Conservation (phyloP, 2,888 invertebrate species). For the Agrochola circellaris region DNA sequence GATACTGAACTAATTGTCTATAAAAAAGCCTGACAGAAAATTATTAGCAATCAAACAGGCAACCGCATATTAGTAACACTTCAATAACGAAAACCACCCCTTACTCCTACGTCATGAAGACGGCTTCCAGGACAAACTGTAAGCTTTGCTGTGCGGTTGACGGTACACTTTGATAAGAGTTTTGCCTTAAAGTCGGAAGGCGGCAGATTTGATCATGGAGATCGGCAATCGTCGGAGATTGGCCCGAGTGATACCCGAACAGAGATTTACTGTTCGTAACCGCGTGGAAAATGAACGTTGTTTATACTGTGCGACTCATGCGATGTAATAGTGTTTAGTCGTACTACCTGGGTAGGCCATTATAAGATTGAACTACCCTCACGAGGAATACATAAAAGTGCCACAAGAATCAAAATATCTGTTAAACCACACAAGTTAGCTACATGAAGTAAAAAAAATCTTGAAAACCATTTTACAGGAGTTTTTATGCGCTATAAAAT, state of each 20-base stretch:
- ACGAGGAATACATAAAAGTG: too few relatives aligned
- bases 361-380: background rate
- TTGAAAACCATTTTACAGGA: too few relatives aligned
- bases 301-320: slow-evolving; percentile 7
- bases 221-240: slow-evolving; percentile 54
- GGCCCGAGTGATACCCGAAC: slow-evolving; percentile 43
- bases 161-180: slow-evolving; percentile 22
- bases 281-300: slow-evolving; percentile 21
- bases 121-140: background rate
- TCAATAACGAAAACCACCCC: background rate
- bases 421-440: too few relatives aligned
- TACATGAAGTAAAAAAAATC: too few relatives aligned
- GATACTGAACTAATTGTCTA: too few relatives aligned
- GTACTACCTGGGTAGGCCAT: too few relatives aligned
- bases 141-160: background rate
- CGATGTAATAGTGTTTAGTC: background rate
- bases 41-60: background rate
- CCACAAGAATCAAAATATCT: too few relatives aligned
- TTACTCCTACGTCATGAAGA: background rate
- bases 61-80: background rate
- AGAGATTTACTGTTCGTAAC: slow-evolving; percentile 46
- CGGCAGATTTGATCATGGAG: slow-evolving; percentile 30
- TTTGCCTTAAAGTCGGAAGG: slow-evolving; percentile 21
- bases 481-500: too few relatives aligned
- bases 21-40: too few relatives aligned